Evolutionary conservation across 2,113 vertebrate species (phyloP), one percentile per base, ranked within the genome.

Genomic region (Mixornis gularis): DNA sequence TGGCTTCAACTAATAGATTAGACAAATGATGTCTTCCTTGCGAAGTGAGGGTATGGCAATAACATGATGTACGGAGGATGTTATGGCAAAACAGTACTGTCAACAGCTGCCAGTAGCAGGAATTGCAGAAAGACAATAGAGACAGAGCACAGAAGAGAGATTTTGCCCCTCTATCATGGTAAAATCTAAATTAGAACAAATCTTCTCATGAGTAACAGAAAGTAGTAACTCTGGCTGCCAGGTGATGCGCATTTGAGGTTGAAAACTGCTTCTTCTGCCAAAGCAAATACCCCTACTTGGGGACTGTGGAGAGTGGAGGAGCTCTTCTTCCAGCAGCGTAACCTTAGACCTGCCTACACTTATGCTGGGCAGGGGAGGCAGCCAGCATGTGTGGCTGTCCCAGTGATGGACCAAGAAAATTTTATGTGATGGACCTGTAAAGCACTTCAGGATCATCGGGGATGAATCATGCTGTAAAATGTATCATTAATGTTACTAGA

Each of bases 381-480:
- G 14, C 62, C 14, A 13, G 24, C 4, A 14, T 15, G 22, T 21
- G 24, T 25, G 53, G 17, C 48, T 79, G 53, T 73, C 38, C 46
- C n/a, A 34, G 53, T 2, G 6, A 58, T 7, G 29, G 70, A 64
- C 55, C 74, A 30, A 56, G 48, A 16, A 65, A 13, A 38, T 72
- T 44, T 27, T 48, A 32, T 3, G 4, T 30, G 17, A 62, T 19
- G 63, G 59, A 55, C 63, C 58, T 55, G 58, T 69, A 69, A 87
- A 76, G 65, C 32, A 8, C 44, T 72, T 81, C 32, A 38, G 84
- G 51, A 66, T 85, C 6, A 3, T 32, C 4, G 0, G 44, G 59
- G 63, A 68, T 76, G 78, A 87, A 87, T 76, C 34, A 13, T 3
- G 36, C 74, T 79, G 71, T 77, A 92, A 91, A 93, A 89, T 41